Percentiles rank a stretch among this genome's conserved stretches.
Conservation (phyloP, 2,797 vertebrate genomes). For the Diplodus puntazzo region DNA sequence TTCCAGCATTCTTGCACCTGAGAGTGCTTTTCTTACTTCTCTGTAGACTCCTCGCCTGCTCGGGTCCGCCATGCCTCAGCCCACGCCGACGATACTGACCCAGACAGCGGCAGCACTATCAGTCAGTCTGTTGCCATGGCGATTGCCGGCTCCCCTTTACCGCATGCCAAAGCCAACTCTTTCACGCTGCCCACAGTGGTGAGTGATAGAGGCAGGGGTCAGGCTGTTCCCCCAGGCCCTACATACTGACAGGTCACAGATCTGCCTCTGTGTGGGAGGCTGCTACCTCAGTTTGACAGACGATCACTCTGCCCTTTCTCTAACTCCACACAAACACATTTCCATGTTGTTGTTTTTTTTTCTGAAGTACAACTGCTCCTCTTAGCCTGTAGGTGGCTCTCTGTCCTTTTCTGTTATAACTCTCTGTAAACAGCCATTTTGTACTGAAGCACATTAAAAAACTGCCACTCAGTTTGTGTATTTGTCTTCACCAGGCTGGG, state of each 20-base stretch:
- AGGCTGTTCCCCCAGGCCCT: conserved; percentile 54
- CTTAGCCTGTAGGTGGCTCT: conserved; percentile 67
- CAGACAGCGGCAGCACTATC: conserved; percentile 86
- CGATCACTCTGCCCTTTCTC: conserved; percentile 18
- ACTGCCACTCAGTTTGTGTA: conserved; percentile 51
- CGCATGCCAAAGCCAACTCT: conserved; percentile 85
- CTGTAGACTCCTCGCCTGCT: conserved; percentile 86
- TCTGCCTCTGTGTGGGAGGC: conserved; percentile 55
- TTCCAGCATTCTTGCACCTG: conserved; percentile 37
- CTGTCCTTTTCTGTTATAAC: conserved; percentile 21
- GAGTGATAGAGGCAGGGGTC: conserved; percentile 79
- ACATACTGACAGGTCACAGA: conserved; percentile 60
- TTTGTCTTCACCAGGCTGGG: conserved; percentile 80
- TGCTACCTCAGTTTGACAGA: conserved; percentile 37
- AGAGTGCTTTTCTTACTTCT: conserved; percentile 48
- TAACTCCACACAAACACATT: conserved; percentile 21
- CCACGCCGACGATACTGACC: conserved; percentile 86
- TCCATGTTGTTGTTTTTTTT: conserved; percentile 7
- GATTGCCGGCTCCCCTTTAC: conserved; percentile 92
- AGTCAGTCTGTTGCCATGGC: conserved; percentile 94
- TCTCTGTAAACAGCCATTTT: conserved; percentile 48
- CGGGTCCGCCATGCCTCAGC: conserved; percentile 86
- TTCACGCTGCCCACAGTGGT: conserved; percentile 88
- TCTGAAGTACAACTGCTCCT: conserved; percentile 34
- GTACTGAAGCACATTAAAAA: conserved; percentile 37